Conservation (phyloP, 2,113 vertebrate species). For the Anhinga rufa region DNA sequence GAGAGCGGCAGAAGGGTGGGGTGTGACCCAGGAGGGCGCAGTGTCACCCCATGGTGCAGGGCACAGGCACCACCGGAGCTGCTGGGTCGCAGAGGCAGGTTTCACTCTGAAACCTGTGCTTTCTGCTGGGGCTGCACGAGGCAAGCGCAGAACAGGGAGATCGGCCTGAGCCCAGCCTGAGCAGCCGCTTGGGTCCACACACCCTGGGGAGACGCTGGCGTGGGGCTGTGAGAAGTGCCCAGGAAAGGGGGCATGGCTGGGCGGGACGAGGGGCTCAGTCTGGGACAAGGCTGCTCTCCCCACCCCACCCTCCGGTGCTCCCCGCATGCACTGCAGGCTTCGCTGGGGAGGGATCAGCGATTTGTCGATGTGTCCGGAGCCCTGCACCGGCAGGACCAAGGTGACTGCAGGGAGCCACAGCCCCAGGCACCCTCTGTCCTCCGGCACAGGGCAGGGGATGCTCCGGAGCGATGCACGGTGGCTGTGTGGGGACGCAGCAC, state of each 20-base stretch:
- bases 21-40: not conserved
- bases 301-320: rapidly evolving
- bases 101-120: not conserved
- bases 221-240: not conserved
- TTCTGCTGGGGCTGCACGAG: not conserved
- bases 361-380: rapidly evolving
- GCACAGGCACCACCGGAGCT: not conserved
- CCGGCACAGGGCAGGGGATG: not conserved
- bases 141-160: rapidly evolving
- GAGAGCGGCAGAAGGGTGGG: not conserved
- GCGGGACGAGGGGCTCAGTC: not conserved
- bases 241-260: not conserved
- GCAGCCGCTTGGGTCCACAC: rapidly evolving
- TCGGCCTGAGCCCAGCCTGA: no score
- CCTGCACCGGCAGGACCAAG: rapidly evolving
- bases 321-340: not conserved
- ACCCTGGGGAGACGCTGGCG: rapidly evolving
- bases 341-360: not conserved
- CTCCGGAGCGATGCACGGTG: rapidly evolving
- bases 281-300: not conserved
- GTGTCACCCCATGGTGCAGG: not conserved
- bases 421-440: not conserved
- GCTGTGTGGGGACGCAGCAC: rapidly evolving
- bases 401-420: rapidly evolving
- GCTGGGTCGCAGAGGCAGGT: not conserved